A percentile compares a stretch with the other conserved stretches of the same genome.
phyloP scores from a whole-genome alignment of 2,888 invertebrate species.

The Perithous albicinctus region DNA sequence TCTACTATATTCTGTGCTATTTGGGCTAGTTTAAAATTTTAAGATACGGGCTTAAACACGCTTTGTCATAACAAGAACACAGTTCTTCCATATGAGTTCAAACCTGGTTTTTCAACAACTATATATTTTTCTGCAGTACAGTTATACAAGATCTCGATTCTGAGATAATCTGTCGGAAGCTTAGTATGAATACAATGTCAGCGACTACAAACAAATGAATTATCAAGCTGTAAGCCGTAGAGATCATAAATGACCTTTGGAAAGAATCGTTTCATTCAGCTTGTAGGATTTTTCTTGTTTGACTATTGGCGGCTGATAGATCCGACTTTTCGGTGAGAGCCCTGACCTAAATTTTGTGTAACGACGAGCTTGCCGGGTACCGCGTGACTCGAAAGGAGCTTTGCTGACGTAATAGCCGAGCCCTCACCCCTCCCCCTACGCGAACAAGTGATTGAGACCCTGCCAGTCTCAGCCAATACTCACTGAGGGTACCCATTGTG shows the following conservation, averaged over 20 bases:
- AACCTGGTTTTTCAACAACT: neutral
- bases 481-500: conserved; percentile 58
- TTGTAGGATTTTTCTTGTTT: conserved; percentile 40
- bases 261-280: conserved; percentile 39
- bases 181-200: conserved; percentile 4
- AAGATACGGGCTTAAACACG: neutral
- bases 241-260: neutral
- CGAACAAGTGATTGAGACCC: conserved; percentile 42
- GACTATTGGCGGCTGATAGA: conserved; percentile 49
- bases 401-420: conserved; percentile 70
- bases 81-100: neutral
- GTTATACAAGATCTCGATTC: neutral
- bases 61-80: neutral
- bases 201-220: conserved; percentile 4
- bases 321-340: conserved; percentile 53
- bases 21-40: neutral
- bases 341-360: conserved; percentile 68
- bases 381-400: conserved; percentile 66
- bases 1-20: too few species aligned
- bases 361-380: conserved; percentile 53
- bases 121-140: neutral
- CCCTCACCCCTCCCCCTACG: conserved; percentile 46
- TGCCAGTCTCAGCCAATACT: conserved; percentile 67
- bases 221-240: neutral
- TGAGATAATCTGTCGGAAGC: conserved; percentile 10